Evolutionary conservation across 2,113 vertebrate species (phyloP).

Genomic region (Hemichromis elongatus): DNA sequence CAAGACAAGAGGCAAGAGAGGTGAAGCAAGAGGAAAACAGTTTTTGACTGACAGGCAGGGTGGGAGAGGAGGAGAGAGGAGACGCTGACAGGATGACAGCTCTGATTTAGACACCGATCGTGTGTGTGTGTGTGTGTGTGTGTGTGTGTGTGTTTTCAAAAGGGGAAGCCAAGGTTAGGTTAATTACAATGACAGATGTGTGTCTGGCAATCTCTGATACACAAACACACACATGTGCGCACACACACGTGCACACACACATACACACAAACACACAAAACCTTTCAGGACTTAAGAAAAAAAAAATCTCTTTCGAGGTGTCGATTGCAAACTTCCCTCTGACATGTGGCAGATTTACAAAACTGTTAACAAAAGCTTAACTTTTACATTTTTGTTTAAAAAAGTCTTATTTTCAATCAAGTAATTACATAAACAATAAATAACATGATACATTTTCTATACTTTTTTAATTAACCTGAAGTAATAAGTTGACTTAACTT

Average conservation of each 20-base stretch:
- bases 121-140: not conserved
- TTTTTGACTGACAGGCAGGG: slow-evolving; percentile 63
- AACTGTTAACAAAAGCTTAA: not conserved
- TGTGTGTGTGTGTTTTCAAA: slow-evolving; percentile 27
- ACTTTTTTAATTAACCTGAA: not conserved
- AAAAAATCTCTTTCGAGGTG: not conserved
- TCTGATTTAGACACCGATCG: slow-evolving; percentile 68
- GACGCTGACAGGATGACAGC: slow-evolving; percentile 67
- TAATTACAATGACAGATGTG: slow-evolving; percentile 65
- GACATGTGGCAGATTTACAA: slow-evolving; percentile 23
- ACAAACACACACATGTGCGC: not conserved
- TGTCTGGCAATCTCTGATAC: slow-evolving; percentile 27
- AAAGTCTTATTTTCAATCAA: not conserved
- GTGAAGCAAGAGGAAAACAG: slow-evolving; percentile 51
- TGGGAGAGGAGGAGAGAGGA: slow-evolving; percentile 39
- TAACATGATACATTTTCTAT: not conserved
- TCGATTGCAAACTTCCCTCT: not conserved
- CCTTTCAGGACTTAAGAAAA: not conserved
- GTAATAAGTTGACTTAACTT: not conserved
- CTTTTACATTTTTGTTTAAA: not conserved
- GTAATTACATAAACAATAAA: not conserved
- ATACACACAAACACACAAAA: not conserved
- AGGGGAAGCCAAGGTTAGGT: slow-evolving; percentile 69
- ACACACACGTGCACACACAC: not conserved
- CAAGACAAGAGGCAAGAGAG: slow-evolving; percentile 33